These are phyloP conservation scores for Phenganax stokvisi DNA, from an alignment of 92 coral and sea anemone genomes.

Conservation along the genomic window DNA sequence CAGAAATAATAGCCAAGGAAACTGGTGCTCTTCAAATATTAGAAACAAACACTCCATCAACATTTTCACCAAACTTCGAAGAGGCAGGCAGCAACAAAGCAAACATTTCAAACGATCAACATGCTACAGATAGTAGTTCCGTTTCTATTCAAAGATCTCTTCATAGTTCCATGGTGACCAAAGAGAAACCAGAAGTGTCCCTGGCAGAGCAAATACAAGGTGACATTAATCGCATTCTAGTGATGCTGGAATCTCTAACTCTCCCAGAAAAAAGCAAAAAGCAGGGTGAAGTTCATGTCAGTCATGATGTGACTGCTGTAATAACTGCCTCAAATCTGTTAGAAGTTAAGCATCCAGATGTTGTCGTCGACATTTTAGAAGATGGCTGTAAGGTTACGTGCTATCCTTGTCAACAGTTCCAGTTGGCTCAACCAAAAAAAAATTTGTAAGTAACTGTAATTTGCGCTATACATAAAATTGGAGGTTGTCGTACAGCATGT, in stretches of 20 bases:
- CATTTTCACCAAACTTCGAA: not conserved
- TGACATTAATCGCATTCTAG: constrained; percentile 21
- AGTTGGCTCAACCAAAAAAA: constrained; percentile 19
- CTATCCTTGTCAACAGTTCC: constrained; percentile 32
- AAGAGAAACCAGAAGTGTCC: constrained; percentile 27
- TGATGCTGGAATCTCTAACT: constrained; percentile 34
- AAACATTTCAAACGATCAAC: not conserved
- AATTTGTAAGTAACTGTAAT: constrained; percentile 7
- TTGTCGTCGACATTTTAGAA: constrained; percentile 26
- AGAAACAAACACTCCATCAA: constrained; percentile 10
- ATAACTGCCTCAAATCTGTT: constrained; percentile 36
- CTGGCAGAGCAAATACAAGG: constrained; percentile 26
- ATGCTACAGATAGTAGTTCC: constrained; percentile 11
- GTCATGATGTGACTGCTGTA: constrained; percentile 28
- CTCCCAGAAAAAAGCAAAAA: constrained; percentile 22
- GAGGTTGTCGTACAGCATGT: constrained; percentile 8
- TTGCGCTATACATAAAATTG: not conserved
- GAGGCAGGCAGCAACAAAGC: not conserved
- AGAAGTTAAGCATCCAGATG: constrained; percentile 30
- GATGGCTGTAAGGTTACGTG: constrained; percentile 41
- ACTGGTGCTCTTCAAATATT: constrained; percentile 20
- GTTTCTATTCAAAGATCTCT: constrained; percentile 19
- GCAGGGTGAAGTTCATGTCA: constrained; percentile 10
- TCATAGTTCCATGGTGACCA: constrained; percentile 12
- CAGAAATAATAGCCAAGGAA: constrained; percentile 13